Percentiles rank a stretch among this genome's conserved stretches.
These are phyloP conservation scores for Lycodopsis pacificus DNA, from an alignment of 2,797 vertebrate genomes.

Conservation along the genomic window DNA sequence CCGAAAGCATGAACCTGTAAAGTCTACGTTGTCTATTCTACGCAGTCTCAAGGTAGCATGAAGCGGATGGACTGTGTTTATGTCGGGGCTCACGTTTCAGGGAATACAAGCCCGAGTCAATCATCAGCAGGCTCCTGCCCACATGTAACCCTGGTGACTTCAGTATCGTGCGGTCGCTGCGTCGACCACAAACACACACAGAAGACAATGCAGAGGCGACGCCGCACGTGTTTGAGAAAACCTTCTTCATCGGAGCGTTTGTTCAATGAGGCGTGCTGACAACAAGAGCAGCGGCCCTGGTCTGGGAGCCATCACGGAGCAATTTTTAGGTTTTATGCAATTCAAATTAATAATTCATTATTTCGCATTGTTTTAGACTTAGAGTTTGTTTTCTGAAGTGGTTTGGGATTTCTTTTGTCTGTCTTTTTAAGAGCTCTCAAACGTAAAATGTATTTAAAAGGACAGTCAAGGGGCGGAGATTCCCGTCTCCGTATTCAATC, in stretches of 20 bases:
- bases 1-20: slow-evolving; percentile 24
- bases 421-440: slow-evolving; percentile 20
- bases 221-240: slow-evolving; percentile 26
- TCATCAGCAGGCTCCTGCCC: slow-evolving; percentile 30
- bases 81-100: slow-evolving; percentile 40
- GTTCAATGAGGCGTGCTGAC: slow-evolving; percentile 63
- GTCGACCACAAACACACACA: slow-evolving; percentile 19
- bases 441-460: slow-evolving; percentile 26
- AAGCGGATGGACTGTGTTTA: slow-evolving; percentile 1
- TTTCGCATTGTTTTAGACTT: slow-evolving; percentile 47
- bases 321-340: slow-evolving; percentile 57
- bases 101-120: slow-evolving; percentile 34
- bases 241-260: slow-evolving; percentile 37
- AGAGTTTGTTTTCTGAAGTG: slow-evolving; percentile 53
- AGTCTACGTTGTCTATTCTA: slow-evolving; percentile 30
- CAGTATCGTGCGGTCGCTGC: slow-evolving; percentile 22
- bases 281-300: slow-evolving; percentile 45
- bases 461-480: slow-evolving; percentile 12
- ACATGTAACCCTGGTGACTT: slow-evolving; percentile 27
- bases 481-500: not conserved
- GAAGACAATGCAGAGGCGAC: slow-evolving; percentile 20
- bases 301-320: slow-evolving; percentile 63
- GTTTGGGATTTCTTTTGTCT: slow-evolving; percentile 16
- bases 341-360: slow-evolving; percentile 73
- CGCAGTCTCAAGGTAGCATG: slow-evolving; percentile 23